Evolutionary conservation across 2,113 vertebrate species (phyloP).

Genomic region (Amblyornis subalaris): DNA sequence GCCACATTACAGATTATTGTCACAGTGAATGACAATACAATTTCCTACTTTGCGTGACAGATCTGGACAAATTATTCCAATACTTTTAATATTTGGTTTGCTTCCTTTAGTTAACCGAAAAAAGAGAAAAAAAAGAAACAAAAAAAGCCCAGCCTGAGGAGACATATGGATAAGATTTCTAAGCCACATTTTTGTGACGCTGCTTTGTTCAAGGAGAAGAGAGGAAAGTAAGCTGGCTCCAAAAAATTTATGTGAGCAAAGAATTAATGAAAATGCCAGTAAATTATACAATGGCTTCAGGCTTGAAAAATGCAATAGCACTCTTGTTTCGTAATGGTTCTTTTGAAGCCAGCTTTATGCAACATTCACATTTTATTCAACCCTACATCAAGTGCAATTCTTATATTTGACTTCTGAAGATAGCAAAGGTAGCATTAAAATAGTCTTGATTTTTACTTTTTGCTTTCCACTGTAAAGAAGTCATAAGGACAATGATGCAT

Average conservation of each 20-base stretch:
- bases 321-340: neutral
- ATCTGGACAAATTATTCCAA: neutral
- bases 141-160: neutral
- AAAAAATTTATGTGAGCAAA: neutral
- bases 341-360: neutral
- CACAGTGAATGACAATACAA: neutral
- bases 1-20: neutral
- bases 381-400: neutral
- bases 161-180: neutral
- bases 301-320: neutral
- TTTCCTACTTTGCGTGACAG: neutral
- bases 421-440: neutral
- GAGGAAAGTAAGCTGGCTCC: neutral
- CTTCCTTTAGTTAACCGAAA: neutral
- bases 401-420: neutral
- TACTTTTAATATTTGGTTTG: neutral
- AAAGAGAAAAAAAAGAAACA: neutral
- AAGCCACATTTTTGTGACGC: neutral
- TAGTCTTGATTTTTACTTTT: neutral
- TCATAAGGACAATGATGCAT: neutral
- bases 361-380: neutral
- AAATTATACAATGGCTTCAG: slow-evolving; percentile 9
- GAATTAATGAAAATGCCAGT: neutral
- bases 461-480: neutral
- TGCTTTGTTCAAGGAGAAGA: neutral